Conservation (phyloP, 2,113 vertebrate genomes). For the Phaethornis superciliosus region DNA sequence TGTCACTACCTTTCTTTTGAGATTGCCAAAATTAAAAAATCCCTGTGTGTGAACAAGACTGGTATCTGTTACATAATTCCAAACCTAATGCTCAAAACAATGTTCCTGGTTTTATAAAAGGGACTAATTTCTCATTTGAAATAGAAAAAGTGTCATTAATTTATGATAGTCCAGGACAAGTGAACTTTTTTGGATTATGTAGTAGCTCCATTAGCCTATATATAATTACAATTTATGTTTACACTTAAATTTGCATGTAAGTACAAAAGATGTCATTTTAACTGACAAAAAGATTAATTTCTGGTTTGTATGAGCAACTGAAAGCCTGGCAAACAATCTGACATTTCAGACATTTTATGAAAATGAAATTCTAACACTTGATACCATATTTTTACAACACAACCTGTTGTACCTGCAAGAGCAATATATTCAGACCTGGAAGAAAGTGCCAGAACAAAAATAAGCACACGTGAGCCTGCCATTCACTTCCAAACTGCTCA, state of each 20-base stretch:
- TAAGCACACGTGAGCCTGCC: not conserved
- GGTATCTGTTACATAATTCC: not conserved
- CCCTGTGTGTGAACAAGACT: not conserved
- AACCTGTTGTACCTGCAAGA: not conserved
- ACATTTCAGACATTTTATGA: not conserved
- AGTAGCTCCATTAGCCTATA: not conserved
- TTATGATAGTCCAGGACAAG: not conserved
- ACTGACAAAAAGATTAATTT: not conserved
- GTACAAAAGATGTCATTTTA: not conserved
- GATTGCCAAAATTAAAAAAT: not conserved
- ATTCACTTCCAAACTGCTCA: not conserved
- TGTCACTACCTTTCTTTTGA: not conserved
- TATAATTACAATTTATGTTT: not conserved
- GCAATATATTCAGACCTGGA: not conserved
- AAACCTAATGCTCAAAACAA: not conserved
- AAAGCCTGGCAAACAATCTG: not conserved
- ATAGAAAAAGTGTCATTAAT: not conserved
- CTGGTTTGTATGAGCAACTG: not conserved
- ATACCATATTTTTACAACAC: not conserved
- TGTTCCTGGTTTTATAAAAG: not conserved
- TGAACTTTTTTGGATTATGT: not conserved
- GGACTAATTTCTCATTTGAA: not conserved
- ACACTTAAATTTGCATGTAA: not conserved
- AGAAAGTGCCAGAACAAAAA: not conserved
- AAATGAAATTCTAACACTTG: not conserved